Base-by-base conservation (phyloP, 2,113 vertebrate species). In the Xyrauchen texanus region DNA sequence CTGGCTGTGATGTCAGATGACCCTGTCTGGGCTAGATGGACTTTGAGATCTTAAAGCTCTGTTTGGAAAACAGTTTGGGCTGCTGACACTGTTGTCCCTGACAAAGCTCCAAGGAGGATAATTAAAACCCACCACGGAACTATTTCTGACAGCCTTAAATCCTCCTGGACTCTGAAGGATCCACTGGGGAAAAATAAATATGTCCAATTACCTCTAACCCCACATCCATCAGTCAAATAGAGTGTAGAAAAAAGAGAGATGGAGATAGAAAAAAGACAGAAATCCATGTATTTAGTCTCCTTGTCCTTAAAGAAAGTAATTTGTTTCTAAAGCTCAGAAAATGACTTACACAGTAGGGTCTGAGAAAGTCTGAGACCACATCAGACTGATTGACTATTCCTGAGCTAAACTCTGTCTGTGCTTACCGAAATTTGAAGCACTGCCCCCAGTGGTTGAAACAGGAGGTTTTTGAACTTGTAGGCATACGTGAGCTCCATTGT, bases 141-240 rank as follows among this genome's bases (percentile, higher is more conserved):
- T 15, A 21, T 69, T 74, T 79, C 80, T 84, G 80, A 88, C 85
- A 87, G 84, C 79, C 84, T 81, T 88, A 89, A 89, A 82, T 88
- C 88, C 88, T 88, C 70, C 80, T 65, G 83, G 86, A 88, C 88
- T 86, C 82, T 58, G 45, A 85, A 77, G 91, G 89, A 91, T 91
- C 88, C 86, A 85, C 57, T 76, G 78, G 82, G 77, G 79, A 83
- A 84, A 68, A 84, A 77, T 82, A 68, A 78, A 63, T 66, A 86
- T 81, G 82, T 85, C 89, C 88, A 92, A 90, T 91, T 90, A 89
- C 81, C 61, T 81, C 81, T 83, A 47, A 13, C 16, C 61, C 76
- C 15, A 66, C 70, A 68, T 74, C 80, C 58, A 66, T 80, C 77
- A 70, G 60, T 80, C 78, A 80, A 75, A 71, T 34, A 34, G 21